These are phyloP conservation scores for Leptopilina drosophilae DNA, from an alignment of 2,888 invertebrate genomes.

Conservation along the genomic window DNA sequence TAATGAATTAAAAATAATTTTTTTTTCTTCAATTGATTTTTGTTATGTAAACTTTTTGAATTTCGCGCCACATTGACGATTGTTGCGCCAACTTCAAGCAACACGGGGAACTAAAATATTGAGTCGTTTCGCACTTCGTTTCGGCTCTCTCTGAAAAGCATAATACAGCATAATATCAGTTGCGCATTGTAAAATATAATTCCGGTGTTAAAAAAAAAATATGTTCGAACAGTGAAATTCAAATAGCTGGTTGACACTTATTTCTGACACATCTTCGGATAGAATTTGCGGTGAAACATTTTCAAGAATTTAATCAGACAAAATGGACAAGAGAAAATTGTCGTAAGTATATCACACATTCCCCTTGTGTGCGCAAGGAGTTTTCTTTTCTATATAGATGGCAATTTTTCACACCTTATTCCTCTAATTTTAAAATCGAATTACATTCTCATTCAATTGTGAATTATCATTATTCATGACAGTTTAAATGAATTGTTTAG, in stretches of 20 bases:
- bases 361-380: constrained; percentile 28
- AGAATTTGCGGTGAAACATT: background rate
- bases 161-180: constrained; percentile 7
- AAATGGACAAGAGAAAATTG: constrained; percentile 75
- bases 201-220: constrained; percentile 44
- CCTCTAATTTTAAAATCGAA: background rate
- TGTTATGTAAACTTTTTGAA: background rate
- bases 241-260: constrained; percentile 20
- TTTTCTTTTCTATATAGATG: constrained; percentile 2
- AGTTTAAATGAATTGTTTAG: too few relatives aligned
- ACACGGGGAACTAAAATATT: constrained; percentile 26
- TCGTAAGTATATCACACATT: constrained; percentile 70
- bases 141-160: background rate
- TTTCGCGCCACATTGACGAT: background rate
- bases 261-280: constrained; percentile 6
- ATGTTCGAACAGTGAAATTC: constrained; percentile 57
- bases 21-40: background rate
- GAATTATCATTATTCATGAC: background rate
- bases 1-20: background rate
- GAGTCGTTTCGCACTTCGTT: constrained; percentile 9
- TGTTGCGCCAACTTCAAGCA: background rate
- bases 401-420: background rate
- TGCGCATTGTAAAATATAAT: constrained; percentile 50
- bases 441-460: background rate
- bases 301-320: constrained; percentile 45